These are phyloP conservation scores for Zoanthus gigantus DNA, from an alignment of 92 coral and sea anemone genomes.

Conservation along the genomic window DNA sequence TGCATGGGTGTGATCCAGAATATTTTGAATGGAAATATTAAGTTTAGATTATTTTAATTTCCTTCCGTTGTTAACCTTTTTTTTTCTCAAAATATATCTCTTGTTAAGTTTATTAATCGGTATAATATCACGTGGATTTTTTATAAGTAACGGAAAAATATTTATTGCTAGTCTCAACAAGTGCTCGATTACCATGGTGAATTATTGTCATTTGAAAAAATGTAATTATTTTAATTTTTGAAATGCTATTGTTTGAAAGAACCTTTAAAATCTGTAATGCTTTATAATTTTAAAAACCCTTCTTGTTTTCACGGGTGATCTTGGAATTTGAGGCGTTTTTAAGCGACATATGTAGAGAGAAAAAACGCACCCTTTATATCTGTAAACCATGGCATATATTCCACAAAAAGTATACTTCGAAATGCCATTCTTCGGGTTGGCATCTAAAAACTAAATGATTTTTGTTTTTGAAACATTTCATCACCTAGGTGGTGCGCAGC, in stretches of 20 bases:
- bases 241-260: background rate
- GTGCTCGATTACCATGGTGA: too few species aligned
- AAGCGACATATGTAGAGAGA: background rate
- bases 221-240: background rate
- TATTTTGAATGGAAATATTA: background rate
- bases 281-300: too few species aligned
- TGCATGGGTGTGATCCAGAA: background rate
- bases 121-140: too few species aligned
- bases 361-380: constrained; percentile 2
- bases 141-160: too few species aligned
- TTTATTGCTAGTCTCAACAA: too few species aligned
- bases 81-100: too few species aligned
- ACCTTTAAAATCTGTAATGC: background rate
- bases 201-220: background rate
- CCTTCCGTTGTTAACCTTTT: too few species aligned
- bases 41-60: too few species aligned
- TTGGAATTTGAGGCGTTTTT: constrained; percentile 9
- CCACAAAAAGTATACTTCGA: constrained; percentile 17
- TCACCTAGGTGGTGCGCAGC: constrained; percentile 8
- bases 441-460: background rate
- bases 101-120: too few species aligned
- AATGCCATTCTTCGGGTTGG: constrained; percentile 14
- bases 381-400: constrained; percentile 11
- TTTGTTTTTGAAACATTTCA: background rate
- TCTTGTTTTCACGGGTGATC: background rate